phyloP scores from a whole-genome alignment of 2,888 invertebrate genomes.

The Rhingia campestris region DNA sequence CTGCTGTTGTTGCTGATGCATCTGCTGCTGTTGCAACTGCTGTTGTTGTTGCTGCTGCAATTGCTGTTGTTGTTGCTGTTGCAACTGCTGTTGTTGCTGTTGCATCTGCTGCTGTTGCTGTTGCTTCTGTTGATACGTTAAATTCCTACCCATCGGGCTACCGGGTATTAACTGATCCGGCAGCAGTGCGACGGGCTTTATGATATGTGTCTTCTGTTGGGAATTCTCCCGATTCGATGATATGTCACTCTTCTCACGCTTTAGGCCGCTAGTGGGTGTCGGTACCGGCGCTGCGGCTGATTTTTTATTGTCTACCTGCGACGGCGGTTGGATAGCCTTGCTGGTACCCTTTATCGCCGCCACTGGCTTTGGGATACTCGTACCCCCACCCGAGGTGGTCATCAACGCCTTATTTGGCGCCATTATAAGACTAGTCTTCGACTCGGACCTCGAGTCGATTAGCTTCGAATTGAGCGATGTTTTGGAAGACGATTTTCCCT shows the following conservation, averaged over 20 bases:
- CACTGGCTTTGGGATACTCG: constrained; percentile 94
- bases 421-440: constrained; percentile 80
- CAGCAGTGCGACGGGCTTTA: constrained; percentile 76
- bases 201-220: constrained; percentile 76
- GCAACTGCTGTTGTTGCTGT: constrained; percentile 60
- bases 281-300: constrained; percentile 35
- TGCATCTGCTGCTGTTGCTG: constrained; percentile 56
- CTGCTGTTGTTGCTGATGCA: constrained; percentile 39
- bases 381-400: constrained; percentile 80
- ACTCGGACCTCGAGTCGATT: constrained; percentile 76
- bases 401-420: constrained; percentile 75
- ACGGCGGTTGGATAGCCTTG: constrained; percentile 86
- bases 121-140: constrained; percentile 59
- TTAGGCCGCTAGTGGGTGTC: constrained; percentile 70
- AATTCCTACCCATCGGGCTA: constrained; percentile 56
- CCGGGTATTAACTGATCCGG: constrained; percentile 66
- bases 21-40: constrained; percentile 42
- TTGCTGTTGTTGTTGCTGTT: constrained; percentile 84
- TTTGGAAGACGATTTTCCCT: constrained; percentile 84
- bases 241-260: constrained; percentile 84
- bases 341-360: constrained; percentile 95
- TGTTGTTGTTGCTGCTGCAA: constrained; percentile 75
- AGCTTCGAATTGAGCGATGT: constrained; percentile 79
- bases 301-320: constrained; percentile 81
- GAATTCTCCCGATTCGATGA: constrained; percentile 76